Percentiles rank a stretch among this genome's conserved stretches.
Conservation (phyloP, 2,888 invertebrate species). For the Lymantria monacha region DNA sequence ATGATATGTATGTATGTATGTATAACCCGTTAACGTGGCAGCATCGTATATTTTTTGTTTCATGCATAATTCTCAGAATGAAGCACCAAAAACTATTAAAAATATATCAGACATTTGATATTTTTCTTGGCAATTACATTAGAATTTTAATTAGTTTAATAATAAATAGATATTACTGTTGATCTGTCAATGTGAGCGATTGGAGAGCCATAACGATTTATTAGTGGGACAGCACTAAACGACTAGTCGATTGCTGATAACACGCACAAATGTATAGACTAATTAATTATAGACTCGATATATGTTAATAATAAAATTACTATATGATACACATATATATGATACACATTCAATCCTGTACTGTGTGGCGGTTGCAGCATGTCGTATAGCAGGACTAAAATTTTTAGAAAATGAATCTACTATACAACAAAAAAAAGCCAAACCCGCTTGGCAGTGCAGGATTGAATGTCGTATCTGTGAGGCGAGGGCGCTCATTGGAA, state of each 20-base stretch:
- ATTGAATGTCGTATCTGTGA: too few species aligned
- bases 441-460: too few species aligned
- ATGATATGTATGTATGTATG: too few species aligned
- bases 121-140: constrained; percentile 16
- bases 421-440: too few species aligned
- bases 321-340: too few species aligned
- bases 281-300: neutral
- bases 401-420: too few species aligned
- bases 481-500: too few species aligned
- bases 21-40: too few species aligned
- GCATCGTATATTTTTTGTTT: neutral
- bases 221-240: constrained; percentile 48
- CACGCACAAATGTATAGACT: constrained; percentile 12
- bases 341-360: too few species aligned
- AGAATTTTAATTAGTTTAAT: constrained; percentile 33
- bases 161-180: constrained; percentile 29
- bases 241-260: constrained; percentile 52
- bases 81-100: constrained; percentile 1
- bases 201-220: constrained; percentile 48
- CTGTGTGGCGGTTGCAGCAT: too few species aligned
- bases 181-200: constrained; percentile 53
- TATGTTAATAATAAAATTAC: too few species aligned
- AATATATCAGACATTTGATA: constrained; percentile 27
- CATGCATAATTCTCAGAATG: neutral
- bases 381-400: too few species aligned